phyloP scores from a whole-genome alignment of 2,113 vertebrate species.

The Chaetops frenatus region DNA sequence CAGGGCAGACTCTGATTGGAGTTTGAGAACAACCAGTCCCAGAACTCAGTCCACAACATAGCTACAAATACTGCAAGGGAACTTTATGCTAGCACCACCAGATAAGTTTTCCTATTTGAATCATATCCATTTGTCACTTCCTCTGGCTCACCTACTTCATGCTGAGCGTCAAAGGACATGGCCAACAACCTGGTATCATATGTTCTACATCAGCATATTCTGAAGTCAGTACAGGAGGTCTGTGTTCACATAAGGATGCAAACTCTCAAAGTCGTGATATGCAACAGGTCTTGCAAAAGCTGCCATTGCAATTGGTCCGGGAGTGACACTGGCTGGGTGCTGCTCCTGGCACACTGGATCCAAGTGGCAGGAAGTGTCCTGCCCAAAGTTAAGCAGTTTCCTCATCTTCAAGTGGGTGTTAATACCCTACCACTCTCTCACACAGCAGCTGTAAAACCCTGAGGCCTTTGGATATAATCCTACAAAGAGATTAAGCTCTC shows the following conservation, averaged over 20 bases:
- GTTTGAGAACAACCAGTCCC: background rate
- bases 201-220: background rate
- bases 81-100: background rate
- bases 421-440: background rate
- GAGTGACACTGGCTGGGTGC: background rate
- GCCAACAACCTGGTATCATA: background rate
- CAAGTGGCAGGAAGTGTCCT: background rate
- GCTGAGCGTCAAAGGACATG: background rate
- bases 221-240: background rate
- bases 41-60: background rate
- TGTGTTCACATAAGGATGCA: background rate
- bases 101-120: background rate
- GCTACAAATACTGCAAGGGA: background rate
- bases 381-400: background rate
- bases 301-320: rapidly evolving
- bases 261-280: background rate
- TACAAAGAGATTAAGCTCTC: background rate
- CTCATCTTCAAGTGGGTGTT: background rate
- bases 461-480: background rate
- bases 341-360: background rate
- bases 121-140: background rate
- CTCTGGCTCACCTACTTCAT: background rate
- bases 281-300: background rate
- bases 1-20: background rate
- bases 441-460: background rate